Evolutionary conservation across 2,888 invertebrate genomes (phyloP).

Genomic region (Laspeyria flexula): DNA sequence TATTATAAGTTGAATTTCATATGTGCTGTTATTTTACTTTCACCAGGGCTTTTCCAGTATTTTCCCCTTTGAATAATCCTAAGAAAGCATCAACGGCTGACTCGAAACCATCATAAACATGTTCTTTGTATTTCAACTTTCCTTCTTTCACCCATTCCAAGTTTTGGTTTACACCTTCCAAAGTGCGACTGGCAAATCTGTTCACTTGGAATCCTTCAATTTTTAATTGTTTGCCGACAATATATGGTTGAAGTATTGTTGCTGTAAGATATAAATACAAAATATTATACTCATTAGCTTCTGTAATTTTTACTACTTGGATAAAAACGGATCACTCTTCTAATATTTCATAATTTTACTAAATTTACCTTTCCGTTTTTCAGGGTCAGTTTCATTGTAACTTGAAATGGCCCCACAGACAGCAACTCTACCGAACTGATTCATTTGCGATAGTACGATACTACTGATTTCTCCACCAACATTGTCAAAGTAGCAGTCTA

Average conservation of each 20-base stretch:
- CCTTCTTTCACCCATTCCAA: conserved; percentile 88
- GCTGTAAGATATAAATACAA: conserved; percentile 50
- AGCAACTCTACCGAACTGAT: conserved; percentile 85
- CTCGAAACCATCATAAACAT: conserved; percentile 88
- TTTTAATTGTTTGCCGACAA: conserved; percentile 86
- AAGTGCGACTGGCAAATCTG: conserved; percentile 82
- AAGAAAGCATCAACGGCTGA: conserved; percentile 88
- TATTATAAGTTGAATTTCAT: not conserved
- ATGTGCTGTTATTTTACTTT: conserved; percentile 67
- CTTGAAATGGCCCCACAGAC: conserved; percentile 88
- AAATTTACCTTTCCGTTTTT: conserved; percentile 76
- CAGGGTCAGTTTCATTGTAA: conserved; percentile 85
- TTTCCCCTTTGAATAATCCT: conserved; percentile 86
- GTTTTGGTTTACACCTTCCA: conserved; percentile 87
- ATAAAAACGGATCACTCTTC: too few relatives aligned
- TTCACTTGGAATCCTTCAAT: conserved; percentile 87
- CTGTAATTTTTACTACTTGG: too few relatives aligned
- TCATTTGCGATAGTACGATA: conserved; percentile 87
- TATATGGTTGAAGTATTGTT: conserved; percentile 77
- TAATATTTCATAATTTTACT: too few relatives aligned
- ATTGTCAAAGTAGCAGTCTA: conserved; percentile 93
- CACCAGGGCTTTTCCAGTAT: conserved; percentile 89
- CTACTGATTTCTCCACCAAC: conserved; percentile 89
- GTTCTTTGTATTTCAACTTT: conserved; percentile 88
- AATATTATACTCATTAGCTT: not conserved